Evolutionary conservation across 2,888 invertebrate genomes (phyloP).

Genomic region (Noctuana brunneofusca): DNA sequence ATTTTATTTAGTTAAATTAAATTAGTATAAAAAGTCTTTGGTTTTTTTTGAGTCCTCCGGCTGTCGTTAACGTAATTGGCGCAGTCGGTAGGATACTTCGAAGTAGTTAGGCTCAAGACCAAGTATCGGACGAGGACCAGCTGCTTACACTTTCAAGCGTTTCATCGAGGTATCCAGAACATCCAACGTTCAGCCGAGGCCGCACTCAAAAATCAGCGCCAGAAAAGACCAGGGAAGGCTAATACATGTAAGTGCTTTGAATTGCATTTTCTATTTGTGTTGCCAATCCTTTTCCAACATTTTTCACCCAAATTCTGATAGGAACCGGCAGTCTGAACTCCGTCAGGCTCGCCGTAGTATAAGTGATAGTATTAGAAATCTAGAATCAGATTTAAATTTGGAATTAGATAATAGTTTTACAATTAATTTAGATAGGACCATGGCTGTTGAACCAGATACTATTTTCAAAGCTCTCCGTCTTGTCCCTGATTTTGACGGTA

Average conservation of each 20-base stretch:
- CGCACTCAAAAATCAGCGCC: background rate
- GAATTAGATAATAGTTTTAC: background rate
- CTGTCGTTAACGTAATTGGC: too few relatives aligned
- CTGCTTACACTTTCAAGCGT: constrained; percentile 3
- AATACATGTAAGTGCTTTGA: constrained; percentile 19
- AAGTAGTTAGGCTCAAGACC: constrained; percentile 10
- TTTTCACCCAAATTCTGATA: constrained; percentile 17
- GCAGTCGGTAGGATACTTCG: constrained; percentile 17
- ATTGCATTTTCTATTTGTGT: constrained; percentile 12
- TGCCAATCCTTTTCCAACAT: constrained; percentile 2
- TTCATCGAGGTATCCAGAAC: constrained; percentile 1
- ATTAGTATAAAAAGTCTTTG: too few relatives aligned
- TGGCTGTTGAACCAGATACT: constrained; percentile 11
- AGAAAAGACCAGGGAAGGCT: constrained; percentile 7
- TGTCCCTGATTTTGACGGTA: constrained; percentile 81
- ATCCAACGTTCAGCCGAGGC: background rate
- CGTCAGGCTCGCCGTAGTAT: constrained; percentile 24
- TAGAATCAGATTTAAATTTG: too few relatives aligned
- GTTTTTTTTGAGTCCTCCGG: too few relatives aligned
- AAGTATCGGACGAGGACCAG: background rate
- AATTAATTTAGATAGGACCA: background rate
- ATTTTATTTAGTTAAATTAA: too few relatives aligned
- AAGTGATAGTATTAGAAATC: constrained; percentile 16
- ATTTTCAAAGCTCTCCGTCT: constrained; percentile 31
- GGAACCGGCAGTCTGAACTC: constrained; percentile 22